These are phyloP conservation scores for Phrynocephalus vlangalii DNA, from an alignment of 2,797 vertebrate genomes.

Conservation along the genomic window DNA sequence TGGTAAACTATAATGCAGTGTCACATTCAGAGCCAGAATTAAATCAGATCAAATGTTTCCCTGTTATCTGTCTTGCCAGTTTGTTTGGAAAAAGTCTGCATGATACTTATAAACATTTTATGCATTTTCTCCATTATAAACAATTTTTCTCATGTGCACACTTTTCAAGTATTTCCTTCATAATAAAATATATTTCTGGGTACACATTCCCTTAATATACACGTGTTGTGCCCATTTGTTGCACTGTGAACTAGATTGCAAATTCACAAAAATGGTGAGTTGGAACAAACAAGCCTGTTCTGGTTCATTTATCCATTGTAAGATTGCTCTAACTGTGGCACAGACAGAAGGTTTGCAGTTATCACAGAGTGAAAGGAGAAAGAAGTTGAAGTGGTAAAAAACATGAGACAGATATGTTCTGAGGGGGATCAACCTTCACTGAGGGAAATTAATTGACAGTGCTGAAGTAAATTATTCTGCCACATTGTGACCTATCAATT, in stretches of 20 bases:
- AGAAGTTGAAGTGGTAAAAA: too few species aligned
- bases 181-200: neutral
- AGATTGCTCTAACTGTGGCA: neutral
- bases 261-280: neutral
- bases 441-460: constrained; percentile 12
- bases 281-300: neutral
- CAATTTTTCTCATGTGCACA: neutral
- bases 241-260: neutral
- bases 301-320: neutral
- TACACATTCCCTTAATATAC: neutral
- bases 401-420: neutral
- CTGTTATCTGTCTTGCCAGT: neutral
- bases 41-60: neutral
- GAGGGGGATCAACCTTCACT: neutral
- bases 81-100: neutral
- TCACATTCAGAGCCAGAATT: neutral
- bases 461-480: constrained; percentile 12
- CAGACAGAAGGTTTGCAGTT: neutral
- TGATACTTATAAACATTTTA: neutral
- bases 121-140: neutral
- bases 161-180: neutral
- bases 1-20: neutral
- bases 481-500: constrained; percentile 23
- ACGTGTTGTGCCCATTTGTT: neutral
- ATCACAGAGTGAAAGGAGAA: neutral